phyloP scores from a whole-genome alignment of 2,888 invertebrate genomes.

The Metopia argyrocephala region DNA sequence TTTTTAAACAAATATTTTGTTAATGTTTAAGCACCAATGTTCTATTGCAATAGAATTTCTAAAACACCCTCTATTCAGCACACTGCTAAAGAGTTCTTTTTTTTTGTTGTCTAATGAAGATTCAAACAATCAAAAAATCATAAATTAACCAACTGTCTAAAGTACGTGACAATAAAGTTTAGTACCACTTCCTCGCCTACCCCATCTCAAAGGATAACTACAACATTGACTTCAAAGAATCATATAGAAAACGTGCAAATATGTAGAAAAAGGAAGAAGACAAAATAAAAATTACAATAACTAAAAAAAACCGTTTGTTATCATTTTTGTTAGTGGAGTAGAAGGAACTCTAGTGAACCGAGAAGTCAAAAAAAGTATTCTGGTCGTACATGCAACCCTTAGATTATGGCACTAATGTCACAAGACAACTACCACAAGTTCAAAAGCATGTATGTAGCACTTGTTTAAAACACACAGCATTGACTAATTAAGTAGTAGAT shows the following conservation, averaged over 20 bases:
- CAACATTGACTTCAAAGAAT: constrained; percentile 28
- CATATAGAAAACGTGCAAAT: constrained; percentile 59
- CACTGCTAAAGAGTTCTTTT: no score
- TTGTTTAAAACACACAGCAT: background rate
- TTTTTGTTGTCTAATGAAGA: constrained; percentile 9
- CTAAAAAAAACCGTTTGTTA: constrained; percentile 18
- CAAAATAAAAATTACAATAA: constrained; percentile 42
- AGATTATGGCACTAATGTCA: background rate
- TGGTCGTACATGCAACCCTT: constrained; percentile 50
- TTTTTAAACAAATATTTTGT: constrained; percentile 2
- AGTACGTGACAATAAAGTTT: constrained; percentile 64
- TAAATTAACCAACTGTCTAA: constrained; percentile 64
- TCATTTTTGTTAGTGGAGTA: background rate
- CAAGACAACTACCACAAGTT: background rate
- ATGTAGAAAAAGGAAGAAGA: no score
- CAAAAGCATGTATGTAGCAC: background rate
- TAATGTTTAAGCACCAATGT: constrained; percentile 4
- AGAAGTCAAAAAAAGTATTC: constrained; percentile 25
- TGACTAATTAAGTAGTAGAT: background rate
- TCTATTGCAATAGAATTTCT: background rate
- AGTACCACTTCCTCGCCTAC: no score
- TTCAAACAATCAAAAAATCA: constrained; percentile 63
- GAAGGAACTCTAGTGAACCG: background rate
- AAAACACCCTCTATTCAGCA: no score
- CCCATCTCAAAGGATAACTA: background rate